Conservation (phyloP, 2,113 vertebrate species). For the Corythoichthys haematopterus region DNA sequence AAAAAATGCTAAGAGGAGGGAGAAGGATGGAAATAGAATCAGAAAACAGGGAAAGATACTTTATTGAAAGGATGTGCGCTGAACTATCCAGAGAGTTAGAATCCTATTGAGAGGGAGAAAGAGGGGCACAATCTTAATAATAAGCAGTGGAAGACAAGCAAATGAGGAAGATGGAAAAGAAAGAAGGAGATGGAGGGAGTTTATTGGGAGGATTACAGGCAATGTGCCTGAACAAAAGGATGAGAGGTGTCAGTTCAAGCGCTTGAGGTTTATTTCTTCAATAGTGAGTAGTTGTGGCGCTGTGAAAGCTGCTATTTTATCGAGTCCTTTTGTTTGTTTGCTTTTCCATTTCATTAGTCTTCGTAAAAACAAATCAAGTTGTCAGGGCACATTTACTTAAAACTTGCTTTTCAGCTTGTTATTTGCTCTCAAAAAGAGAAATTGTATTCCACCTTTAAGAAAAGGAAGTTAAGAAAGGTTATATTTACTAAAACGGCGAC, state of each 20-base stretch:
- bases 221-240: slow-evolving; percentile 28
- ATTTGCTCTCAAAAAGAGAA: not conserved
- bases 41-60: slow-evolving; percentile 13
- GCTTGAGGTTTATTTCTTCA: slow-evolving; percentile 26
- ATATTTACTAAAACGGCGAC: too few relatives aligned
- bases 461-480: too few relatives aligned
- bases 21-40: slow-evolving; percentile 33
- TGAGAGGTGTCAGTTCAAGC: slow-evolving; percentile 13
- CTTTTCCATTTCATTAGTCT: slow-evolving; percentile 12
- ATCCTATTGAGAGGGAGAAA: slow-evolving; percentile 23
- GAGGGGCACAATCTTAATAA: not conserved
- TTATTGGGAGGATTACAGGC: slow-evolving; percentile 14
- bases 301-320: slow-evolving; percentile 18
- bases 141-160: not conserved
- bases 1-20: slow-evolving; percentile 19
- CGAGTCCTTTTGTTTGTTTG: slow-evolving; percentile 2
- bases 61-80: not conserved
- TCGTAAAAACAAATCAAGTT: not conserved
- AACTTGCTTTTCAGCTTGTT: not conserved
- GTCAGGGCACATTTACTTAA: slow-evolving; percentile 16
- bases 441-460: not conserved
- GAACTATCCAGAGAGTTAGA: slow-evolving; percentile 1
- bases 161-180: not conserved
- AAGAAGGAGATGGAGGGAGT: not conserved
- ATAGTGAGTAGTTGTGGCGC: slow-evolving; percentile 21